Evolutionary conservation across 2,888 invertebrate species (phyloP), one percentile per base, ranked within the genome.

Genomic region (Dryadula phaetusa): DNA sequence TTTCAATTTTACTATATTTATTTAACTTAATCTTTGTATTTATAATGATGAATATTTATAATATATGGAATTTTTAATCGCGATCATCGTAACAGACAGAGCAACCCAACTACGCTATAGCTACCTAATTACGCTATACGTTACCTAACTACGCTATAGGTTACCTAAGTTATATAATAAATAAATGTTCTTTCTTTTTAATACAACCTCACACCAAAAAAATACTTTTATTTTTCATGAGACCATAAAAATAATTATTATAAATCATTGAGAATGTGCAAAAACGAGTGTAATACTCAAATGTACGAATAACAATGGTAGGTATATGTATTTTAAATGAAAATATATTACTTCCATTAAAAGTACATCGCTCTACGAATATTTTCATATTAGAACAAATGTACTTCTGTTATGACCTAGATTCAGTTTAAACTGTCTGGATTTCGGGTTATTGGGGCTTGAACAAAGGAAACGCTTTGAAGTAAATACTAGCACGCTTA

Each of bases 321-420:
- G n/a, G n/a, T n/a, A n/a, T n/a, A n/a, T n/a, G 16, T 32, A 12
- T 65, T 34, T 46, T 16, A 47, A 49, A 49, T 47, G 25, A 14
- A 64, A 64, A 58, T 58, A 65, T 65, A 65, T 42, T 14, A 64
- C 37, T 20, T 42, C 58, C 64, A 49, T 65, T 65, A 58, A 16
- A 64, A 56, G 54, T 18, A 42, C 58, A 58, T 49, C 16, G 44
- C 12, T 49, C 49, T 28, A 28, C 18, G 32, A 40, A 49, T 34
- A 25, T 28, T 49, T 40, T 64, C 37, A 61, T 61, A 68, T 62
- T 65, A 56, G 47, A 65, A 62, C 44, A 62, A 68, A 65, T 62
- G 65, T 62, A 28, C 54, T 63, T 63, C 58, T 42, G 56, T 20
- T 40, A 60, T 60, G 60, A 46, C 60, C 60, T 60, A 46, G 60